Base-by-base conservation (phyloP, 2,113 vertebrate species). In the Tyrannus savana region DNA sequence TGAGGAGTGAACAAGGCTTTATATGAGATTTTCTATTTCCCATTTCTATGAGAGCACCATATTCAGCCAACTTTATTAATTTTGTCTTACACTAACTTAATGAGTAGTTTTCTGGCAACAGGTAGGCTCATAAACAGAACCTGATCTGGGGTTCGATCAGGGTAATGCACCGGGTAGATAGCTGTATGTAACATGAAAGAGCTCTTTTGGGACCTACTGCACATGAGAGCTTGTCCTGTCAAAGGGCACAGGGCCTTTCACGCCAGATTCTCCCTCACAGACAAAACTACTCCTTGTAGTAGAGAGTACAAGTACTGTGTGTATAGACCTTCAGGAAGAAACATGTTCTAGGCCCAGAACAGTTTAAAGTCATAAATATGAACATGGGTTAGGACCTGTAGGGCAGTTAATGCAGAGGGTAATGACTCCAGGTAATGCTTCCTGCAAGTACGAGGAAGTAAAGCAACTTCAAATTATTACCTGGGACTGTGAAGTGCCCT, bases 171-270 rank as follows among this genome's bases (percentile, higher is more conserved):
- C 31, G 52, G 17, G 14, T 41, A 62, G 17, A 37, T 24, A 59
- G 30, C 6, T 21, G 1, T 17, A 46, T 0, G 0, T 31, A 52
- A 69, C 18, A 11, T 10, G 8, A 50, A 63, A 73, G 15, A 53
- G 1, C 9, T 46, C 18, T 63, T 84, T 31, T 56, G 14, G 71
- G 27, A 12, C 5, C 2, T 66, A 9, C 6, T 67, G 42, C 30
- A 55, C 12, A 3, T 30, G 35, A 67, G 19, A 83, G 5, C 10
- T 86, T 73, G 19, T 46, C 41, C 11, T 80, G 50, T 69, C 4
- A 7, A 67, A 75, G 23, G n/a, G 25, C 37, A 39, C 14, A 8
- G 4, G 16, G 16, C 14, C n/a, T 47, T 84, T 56, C 6, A 2
- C 23, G 19, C 5, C 30, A 16, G 37, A 19, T 63, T 88, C 58